These are phyloP conservation scores for Ceuthmochares aereus DNA, from an alignment of 2,113 vertebrate species.

Conservation along the genomic window DNA sequence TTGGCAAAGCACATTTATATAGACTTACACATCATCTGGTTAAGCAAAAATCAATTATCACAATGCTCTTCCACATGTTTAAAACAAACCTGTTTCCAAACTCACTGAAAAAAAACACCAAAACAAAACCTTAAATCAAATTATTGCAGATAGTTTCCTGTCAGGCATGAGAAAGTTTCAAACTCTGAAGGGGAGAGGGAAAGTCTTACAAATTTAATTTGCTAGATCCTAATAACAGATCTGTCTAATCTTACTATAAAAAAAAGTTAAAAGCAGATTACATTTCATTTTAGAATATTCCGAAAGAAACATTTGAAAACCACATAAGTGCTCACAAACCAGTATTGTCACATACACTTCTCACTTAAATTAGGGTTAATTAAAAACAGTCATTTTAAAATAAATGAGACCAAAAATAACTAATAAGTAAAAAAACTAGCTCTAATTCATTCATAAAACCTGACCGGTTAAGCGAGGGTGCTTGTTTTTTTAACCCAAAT, in stretches of 20 bases:
- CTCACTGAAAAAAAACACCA: background rate
- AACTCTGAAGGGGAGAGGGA: background rate
- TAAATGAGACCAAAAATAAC: background rate
- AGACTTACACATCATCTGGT: background rate
- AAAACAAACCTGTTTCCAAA: background rate
- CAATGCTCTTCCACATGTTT: background rate
- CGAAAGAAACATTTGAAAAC: background rate
- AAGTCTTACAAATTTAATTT: background rate
- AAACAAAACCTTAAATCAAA: background rate
- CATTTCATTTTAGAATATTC: background rate
- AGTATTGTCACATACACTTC: background rate
- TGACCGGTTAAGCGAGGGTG: background rate
- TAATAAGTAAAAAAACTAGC: background rate
- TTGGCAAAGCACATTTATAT: background rate
- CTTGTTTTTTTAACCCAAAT: background rate
- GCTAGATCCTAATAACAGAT: background rate
- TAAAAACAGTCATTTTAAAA: background rate
- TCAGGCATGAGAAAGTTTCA: background rate
- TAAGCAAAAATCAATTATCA: background rate
- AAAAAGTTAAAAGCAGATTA: background rate
- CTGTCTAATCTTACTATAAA: background rate
- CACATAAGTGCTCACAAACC: background rate
- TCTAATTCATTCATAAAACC: background rate
- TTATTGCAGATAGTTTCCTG: background rate
- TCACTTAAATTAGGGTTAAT: background rate